Base-by-base conservation (phyloP, 2,888 invertebrate species). In the Troilus luridus region DNA sequence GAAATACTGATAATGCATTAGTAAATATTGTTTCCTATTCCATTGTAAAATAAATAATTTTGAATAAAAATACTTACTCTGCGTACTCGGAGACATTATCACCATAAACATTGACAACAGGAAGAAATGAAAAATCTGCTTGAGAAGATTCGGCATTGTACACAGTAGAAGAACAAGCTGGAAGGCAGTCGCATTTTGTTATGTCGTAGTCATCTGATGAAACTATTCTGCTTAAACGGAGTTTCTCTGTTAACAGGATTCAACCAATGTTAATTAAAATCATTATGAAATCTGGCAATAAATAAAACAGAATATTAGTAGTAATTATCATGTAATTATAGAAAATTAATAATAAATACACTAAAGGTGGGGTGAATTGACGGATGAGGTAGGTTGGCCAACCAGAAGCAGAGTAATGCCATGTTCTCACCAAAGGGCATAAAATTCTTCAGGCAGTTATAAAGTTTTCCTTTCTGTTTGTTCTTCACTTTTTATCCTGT, bases 141-240 rank as follows among this genome's bases (percentile, higher is more conserved):
- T 97, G 97, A 0, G 97, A 97, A 0, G 96, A 96, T 93, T 97
- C 97, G 0, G 96, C 96, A 93, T 96, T 96, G 93, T 97, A 97
- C 27, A 95, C 95, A 81, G 97, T 95, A 0, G 96, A 96, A 0
- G 96, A 96, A 93, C 97, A 97, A 0, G 96, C 95, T 88, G 96
- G 96, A 41, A 96, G 94, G 93, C 96, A 96, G 92, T 95, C 94
- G 93, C 96, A 96, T 91, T 56, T 72, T 21, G 59, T 72, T 24
- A 24, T 24, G 14, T 90, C 60, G 0, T 88, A 72, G n/a, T 77
- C 62, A 41, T 91, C 77, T 24, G 72, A 59, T 24, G 91, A 62
- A 41, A 81, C 88, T 41, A 91, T 91, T 81, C 77, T 88, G 41
- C 77, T 88, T 21, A 81, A 17, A 24, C 64, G 67, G 7, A 91